A percentile compares a stretch with the other conserved stretches of the same genome.
Evolutionary conservation across 2,113 vertebrate genomes (phyloP).

Genomic region (Nicator chloris): DNA sequence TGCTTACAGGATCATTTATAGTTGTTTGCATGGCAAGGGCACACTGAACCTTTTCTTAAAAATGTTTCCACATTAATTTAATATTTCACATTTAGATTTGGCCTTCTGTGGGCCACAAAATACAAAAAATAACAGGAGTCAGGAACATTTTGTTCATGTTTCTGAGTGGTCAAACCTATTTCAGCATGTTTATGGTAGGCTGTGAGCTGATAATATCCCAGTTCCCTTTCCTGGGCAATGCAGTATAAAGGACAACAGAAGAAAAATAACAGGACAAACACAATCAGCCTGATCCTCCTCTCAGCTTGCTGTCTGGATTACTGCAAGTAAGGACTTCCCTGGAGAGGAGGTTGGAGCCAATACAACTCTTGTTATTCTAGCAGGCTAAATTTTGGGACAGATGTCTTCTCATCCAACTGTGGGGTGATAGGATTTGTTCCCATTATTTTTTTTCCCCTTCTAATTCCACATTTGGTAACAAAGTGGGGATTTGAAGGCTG

Average conservation of each 20-base stretch:
- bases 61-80: background rate
- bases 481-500: background rate
- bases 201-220: background rate
- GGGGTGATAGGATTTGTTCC: background rate
- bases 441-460: background rate
- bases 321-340: background rate
- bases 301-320: background rate
- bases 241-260: background rate
- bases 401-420: background rate
- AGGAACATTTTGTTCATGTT: background rate
- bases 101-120: background rate
- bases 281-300: background rate
- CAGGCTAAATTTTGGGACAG: background rate
- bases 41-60: rapidly evolving
- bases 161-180: background rate
- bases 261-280: background rate
- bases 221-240: background rate
- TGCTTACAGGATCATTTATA: background rate
- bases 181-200: background rate
- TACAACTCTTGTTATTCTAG: background rate
- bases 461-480: background rate
- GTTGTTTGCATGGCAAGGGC: background rate
- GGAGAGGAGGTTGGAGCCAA: background rate
- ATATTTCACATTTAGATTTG: background rate
- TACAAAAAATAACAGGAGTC: background rate